Base-by-base conservation (phyloP, 2,113 vertebrate species). In the Rhodinocichla rosea region DNA sequence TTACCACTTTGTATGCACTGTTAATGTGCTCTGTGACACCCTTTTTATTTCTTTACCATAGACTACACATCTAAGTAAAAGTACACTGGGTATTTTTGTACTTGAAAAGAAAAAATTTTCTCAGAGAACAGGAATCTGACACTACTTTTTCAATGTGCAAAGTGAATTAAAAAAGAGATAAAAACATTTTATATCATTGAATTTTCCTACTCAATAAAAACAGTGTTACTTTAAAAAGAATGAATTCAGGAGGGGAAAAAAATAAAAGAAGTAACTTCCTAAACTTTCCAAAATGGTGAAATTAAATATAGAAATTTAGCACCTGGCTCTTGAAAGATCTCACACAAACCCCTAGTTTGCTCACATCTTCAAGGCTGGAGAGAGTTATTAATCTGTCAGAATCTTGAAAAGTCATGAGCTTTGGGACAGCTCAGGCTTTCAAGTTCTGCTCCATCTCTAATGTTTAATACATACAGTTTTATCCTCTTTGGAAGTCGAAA, bases 391-490 rank as follows among this genome's bases (percentile, higher is more conserved):
- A 63, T 57, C 50, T 77, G 47, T 30, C 44, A 81, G 59, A 79
- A 45, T 77, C 35, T 44, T 83, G 33, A 78, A 9, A 75, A 87
- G 59, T 63, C 33, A 10, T 50, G 59, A 74, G 44, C 55, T 92
- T 78, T 30, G 23, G 64, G 45, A 32, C 9, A 47, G 45, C 83
- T 83, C 40, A 80, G 39, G 22, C 86, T 93, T 94, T 45, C 4
- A 73, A 65, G 68, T 83, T 89, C 47, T 89, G 13, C 7, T 74
- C 21, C 14, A 19, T 83, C 40, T 83, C 28, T 88, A 22, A 80
- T 91, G 50, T 55, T 92, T 95, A 92, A 93, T 92, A 55, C 8
- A 47, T 75, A 21, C 87, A 85, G 33, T 39, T 91, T 89, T 83
- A 67, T 40, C 45, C 23, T 15, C 52, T 63, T 62, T 50, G 68